These are phyloP conservation scores for Sitodiplosis mosellana DNA, from an alignment of 1,140 invertebrate species.

Conservation along the genomic window DNA sequence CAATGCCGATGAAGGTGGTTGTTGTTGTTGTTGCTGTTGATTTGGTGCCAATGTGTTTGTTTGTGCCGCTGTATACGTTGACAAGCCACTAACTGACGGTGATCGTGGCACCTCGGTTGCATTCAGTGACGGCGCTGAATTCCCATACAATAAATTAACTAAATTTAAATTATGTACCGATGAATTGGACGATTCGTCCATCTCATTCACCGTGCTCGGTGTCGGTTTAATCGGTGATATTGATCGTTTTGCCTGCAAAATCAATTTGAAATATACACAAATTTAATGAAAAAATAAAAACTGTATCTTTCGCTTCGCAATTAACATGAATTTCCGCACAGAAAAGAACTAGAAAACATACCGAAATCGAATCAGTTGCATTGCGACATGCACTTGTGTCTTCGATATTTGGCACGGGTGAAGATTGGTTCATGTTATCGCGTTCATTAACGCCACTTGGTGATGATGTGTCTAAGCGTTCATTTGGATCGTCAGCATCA, in stretches of 20 bases:
- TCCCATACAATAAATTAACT: too few relatives aligned
- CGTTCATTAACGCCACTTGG: not conserved
- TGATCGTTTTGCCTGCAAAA: too few relatives aligned
- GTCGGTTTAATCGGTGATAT: too few relatives aligned
- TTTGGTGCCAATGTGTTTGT: not conserved
- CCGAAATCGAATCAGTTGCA: not conserved
- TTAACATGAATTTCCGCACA: too few relatives aligned
- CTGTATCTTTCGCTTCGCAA: too few relatives aligned
- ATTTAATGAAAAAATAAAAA: too few relatives aligned
- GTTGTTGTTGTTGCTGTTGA: not conserved
- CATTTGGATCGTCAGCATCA: too few relatives aligned
- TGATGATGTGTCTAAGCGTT: not conserved
- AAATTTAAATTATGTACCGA: too few relatives aligned
- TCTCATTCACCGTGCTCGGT: too few relatives aligned
- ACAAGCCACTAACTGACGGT: slow-evolving; percentile 1
- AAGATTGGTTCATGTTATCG: not conserved
- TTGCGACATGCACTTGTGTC: not conserved
- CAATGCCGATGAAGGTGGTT: slow-evolving; percentile 2
- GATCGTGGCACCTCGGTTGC: not conserved
- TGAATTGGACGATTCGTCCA: too few relatives aligned
- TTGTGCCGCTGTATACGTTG: slow-evolving; percentile 2
- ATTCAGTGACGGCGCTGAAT: not conserved
- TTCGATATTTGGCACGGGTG: not conserved
- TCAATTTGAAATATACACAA: too few relatives aligned
- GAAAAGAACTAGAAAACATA: too few relatives aligned